phyloP scores from a whole-genome alignment of 1,140 invertebrate species.

The Daktulosphaira vitifoliae region DNA sequence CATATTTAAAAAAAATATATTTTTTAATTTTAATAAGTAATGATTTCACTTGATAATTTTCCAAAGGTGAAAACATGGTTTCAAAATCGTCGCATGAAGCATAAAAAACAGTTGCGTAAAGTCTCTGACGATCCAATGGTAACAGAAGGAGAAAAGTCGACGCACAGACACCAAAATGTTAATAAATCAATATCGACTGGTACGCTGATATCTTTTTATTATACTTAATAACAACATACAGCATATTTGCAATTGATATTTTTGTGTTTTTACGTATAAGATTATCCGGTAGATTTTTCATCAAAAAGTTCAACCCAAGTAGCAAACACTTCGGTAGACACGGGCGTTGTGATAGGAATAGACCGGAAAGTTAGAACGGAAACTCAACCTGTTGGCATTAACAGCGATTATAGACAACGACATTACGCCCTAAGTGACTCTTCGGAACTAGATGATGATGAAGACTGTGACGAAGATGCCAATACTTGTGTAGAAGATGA shows the following conservation, averaged over 20 bases:
- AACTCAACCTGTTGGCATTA: neutral
- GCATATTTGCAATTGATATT: too few relatives aligned
- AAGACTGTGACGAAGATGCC: neutral
- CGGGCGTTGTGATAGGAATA: neutral
- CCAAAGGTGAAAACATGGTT: constrained; percentile 98
- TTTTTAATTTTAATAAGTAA: too few relatives aligned
- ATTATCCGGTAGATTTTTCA: constrained; percentile 27
- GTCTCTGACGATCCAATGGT: constrained; percentile 48
- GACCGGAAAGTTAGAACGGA: neutral
- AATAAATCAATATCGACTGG: constrained; percentile 17
- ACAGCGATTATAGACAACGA: neutral
- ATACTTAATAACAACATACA: too few relatives aligned
- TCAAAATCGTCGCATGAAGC: constrained; percentile 94
- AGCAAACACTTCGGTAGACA: neutral
- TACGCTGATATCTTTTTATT: too few relatives aligned
- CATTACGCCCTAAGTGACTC: neutral
- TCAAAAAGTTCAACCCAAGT: neutral
- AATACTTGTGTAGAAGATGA: neutral
- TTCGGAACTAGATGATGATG: neutral
- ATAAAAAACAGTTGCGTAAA: constrained; percentile 87
- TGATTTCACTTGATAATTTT: too few relatives aligned
- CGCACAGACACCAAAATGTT: neutral
- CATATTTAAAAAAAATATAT: too few relatives aligned
- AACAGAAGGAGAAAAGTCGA: neutral
- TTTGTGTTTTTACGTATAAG: neutral